phyloP scores from a whole-genome alignment of 2,888 invertebrate genomes.

The Xestia xanthographa region DNA sequence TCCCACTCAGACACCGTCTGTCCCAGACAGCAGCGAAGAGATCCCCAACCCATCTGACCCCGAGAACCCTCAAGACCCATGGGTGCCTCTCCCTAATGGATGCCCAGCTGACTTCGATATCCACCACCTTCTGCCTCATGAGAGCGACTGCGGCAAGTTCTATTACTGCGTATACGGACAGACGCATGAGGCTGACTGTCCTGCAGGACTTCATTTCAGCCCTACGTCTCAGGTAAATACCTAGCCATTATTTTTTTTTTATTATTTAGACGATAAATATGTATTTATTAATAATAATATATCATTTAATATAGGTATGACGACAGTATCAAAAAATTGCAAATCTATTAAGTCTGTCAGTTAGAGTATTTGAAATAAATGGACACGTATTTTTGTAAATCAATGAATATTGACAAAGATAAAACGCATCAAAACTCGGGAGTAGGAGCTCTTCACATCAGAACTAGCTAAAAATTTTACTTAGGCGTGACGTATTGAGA shows the following conservation, averaged over 20 bases:
- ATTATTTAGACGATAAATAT: not conserved
- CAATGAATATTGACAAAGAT: no score
- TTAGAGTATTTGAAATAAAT: no score
- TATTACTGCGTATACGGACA: slow-evolving; percentile 60
- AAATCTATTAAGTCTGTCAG: no score
- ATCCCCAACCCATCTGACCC: not conserved
- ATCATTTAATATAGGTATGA: no score
- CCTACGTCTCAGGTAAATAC: slow-evolving; percentile 46
- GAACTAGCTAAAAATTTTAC: no score
- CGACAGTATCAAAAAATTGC: no score
- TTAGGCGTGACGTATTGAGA: no score
- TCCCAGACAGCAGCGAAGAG: slow-evolving; percentile 27
- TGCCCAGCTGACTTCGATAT: slow-evolving; percentile 68
- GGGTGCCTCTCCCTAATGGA: slow-evolving; percentile 64
- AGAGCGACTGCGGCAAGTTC: slow-evolving; percentile 66
- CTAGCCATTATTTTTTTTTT: not conserved
- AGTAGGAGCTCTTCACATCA: no score
- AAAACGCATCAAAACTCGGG: no score
- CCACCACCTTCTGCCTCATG: slow-evolving; percentile 68
- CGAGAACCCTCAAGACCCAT: not conserved
- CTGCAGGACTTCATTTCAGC: slow-evolving; percentile 66
- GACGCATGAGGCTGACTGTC: slow-evolving; percentile 54
- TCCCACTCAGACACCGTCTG: no score
- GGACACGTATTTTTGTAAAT: no score
- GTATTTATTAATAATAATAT: no score